Base-by-base conservation (phyloP, 2,113 vertebrate genomes). In the Chinchilla lanigera region DNA sequence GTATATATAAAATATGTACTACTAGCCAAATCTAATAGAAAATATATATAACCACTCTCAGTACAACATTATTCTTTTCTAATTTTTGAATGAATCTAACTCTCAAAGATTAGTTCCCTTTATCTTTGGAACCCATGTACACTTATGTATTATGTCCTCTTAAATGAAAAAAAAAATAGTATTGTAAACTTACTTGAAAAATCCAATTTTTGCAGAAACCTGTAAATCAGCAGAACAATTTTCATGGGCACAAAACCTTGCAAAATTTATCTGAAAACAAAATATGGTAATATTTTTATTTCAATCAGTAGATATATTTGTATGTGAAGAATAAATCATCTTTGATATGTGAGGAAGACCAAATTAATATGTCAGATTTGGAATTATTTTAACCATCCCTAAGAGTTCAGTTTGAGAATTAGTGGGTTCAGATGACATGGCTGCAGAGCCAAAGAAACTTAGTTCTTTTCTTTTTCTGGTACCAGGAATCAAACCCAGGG, bases 151-250 rank as follows among this genome's bases (percentile, higher is more conserved):
- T n/a, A 54, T 28, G 7, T 5, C 12, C 69, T 60, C 38, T 63
- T 92, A n/a, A 88, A 50, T 58, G 4, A 61, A 61, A 61, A 20
- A 95, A 94, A 6, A 93, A 56, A n/a, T n/a, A n/a, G 3, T 41
- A 44, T 75, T 61, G 4, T 73, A 50, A n/a, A 99, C 99, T 99
- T 99, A 99, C 99, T 99, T 98, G 69, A 98, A 99, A 98, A 99
- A 99, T 94, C 97, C 98, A 82, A 99, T 97, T 97, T 98, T 98
- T 93, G 99, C 99, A 96, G 99, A 99, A 94, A 99, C 98, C 92
- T 99, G 99, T 97, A 99, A 98, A 98, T 99, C 99, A 81, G 99
- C 99, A 0, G 99, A 99, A 97, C 99, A 99, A 97, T 99, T 99
- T 97, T 98, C 98, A 96, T 99, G 98, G 73, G 97, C 98, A 97